Evolutionary conservation across 37 sponge, comb jelly and placozoan species (phyloP), one percentile per base, ranked within the genome.

Genomic region (Diacarnus erythraeanus): DNA sequence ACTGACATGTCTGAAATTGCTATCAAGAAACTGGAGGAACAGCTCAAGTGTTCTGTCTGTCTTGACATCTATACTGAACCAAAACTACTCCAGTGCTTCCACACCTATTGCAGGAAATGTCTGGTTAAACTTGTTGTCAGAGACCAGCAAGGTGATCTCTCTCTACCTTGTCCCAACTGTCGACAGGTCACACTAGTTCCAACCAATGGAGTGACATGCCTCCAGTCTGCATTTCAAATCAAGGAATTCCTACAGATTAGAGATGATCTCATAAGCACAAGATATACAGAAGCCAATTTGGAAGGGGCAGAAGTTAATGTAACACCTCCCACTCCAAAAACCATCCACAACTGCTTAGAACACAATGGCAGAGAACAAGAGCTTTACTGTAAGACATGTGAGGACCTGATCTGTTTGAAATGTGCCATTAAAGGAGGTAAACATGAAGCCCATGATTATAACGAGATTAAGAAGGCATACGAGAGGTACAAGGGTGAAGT

Each of bases 381-480:
- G 6, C 70, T 83, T 6, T 76, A 66, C 39, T 83, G 84, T 59
- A 77, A 83, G 58, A 69, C 76, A 0, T 83, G 84, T 68, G 69
- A 76, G 0, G 69, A 76, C 58, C 76, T 76, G 57, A 76, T 83
- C 12, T 83, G 84, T 38, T 51, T 39, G 29, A 21, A 83, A 57
- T 83, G 84, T 76, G 51, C 66, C 42, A 57, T 76, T 4, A 43
- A 63, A 29, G 66, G 34, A 2, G 31, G 66, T 40, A 34, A 58
- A 21, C 84, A 76, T 57, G 37, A 60, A 2, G 57, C 47, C 31
- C 84, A 83, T 57, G 34, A 76, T 25, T 83, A 83, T 30, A 68
- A 68, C 42, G 58, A 67, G 30, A 66, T 76, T 12, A 25, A 29
- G 17, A 66, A 67, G 21, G 58, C 35, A 1, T 76, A 67, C 42